Percentiles rank a stretch among this genome's conserved stretches.
Conservation (phyloP, 2,113 vertebrate genomes). For the Euleptes europaea region DNA sequence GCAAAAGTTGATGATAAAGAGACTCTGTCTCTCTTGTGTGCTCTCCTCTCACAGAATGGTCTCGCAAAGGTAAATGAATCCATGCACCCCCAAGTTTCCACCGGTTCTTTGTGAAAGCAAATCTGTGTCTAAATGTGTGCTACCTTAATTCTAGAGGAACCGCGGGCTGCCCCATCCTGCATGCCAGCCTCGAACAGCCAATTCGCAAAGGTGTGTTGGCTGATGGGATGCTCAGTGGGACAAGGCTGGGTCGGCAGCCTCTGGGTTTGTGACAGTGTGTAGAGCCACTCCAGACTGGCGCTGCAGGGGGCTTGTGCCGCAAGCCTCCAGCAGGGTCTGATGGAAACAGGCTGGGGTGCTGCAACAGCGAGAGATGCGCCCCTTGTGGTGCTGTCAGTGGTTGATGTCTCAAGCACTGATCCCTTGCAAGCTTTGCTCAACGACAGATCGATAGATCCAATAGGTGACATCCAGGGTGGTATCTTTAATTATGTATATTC, state of each 20-base stretch:
- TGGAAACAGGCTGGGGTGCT: not conserved
- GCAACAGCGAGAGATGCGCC: not conserved
- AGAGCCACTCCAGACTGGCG: not conserved
- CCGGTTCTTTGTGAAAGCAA: constrained; percentile 33
- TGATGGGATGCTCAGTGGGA: not conserved
- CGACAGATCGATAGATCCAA: not conserved
- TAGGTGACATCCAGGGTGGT: not conserved
- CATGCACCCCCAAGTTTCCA: constrained; percentile 29
- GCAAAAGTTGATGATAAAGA: constrained; percentile 64
- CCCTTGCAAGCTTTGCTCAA: not conserved
- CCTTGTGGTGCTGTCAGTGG: not conserved
- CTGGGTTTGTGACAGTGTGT: not conserved
- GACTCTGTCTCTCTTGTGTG: constrained; percentile 55
- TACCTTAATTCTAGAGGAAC: not conserved
- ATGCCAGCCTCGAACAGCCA: constrained; percentile 22
- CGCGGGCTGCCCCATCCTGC: constrained; percentile 1
- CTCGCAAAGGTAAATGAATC: constrained; percentile 55
- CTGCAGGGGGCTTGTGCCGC: not conserved
- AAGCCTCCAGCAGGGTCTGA: constrained; percentile 5
- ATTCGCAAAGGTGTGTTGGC: not conserved
- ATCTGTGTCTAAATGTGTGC: constrained; percentile 35
- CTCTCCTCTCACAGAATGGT: constrained; percentile 35
- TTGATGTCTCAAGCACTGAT: not conserved
- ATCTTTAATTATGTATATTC: not conserved
- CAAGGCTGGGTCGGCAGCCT: not conserved